phyloP scores from a whole-genome alignment of 2,888 invertebrate species.

The Dryomyza anilis region DNA sequence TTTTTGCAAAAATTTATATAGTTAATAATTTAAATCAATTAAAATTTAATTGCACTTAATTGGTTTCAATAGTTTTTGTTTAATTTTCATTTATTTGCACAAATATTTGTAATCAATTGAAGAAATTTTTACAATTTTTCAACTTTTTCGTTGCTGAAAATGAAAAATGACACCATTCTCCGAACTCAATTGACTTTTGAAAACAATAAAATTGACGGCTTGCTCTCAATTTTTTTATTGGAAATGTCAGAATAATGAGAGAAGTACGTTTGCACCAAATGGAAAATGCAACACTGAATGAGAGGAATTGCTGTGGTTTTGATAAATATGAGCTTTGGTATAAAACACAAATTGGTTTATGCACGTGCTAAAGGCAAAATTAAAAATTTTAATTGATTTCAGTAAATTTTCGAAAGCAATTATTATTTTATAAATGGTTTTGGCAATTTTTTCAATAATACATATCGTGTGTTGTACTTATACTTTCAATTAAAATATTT shows the following conservation, averaged over 20 bases:
- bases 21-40: no score
- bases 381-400: background rate
- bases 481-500: background rate
- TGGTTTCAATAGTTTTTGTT: background rate
- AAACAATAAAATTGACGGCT: background rate
- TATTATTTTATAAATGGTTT: background rate
- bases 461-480: no score
- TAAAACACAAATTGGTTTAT: no score
- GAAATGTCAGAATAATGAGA: background rate
- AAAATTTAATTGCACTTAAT: no score
- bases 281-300: no score
- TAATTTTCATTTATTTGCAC: background rate
- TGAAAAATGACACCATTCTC: background rate
- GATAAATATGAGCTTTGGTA: background rate
- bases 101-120: no score
- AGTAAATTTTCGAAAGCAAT: background rate
- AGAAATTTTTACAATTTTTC: no score
- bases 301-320: background rate
- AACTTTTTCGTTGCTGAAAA: no score
- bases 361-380: no score
- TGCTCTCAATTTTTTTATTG: background rate
- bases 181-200: slow-evolving; percentile 12
- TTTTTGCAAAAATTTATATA: no score
- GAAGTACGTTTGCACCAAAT: no score
- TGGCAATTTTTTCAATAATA: background rate